Evolutionary conservation across 92 coral and sea anemone species (phyloP).

Genomic region (Blastomussa wellsi): DNA sequence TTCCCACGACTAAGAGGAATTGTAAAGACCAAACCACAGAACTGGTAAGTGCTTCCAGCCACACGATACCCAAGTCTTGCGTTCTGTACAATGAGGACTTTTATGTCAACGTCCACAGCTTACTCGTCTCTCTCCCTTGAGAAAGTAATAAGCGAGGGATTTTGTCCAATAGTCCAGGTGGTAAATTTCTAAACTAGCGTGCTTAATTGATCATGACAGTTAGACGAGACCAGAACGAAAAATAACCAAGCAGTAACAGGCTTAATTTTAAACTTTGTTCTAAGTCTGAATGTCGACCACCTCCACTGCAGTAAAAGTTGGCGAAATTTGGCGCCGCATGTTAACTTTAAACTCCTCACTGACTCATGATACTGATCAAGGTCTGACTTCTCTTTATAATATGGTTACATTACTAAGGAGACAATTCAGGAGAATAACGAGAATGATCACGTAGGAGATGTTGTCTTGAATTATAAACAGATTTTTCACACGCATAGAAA

Average conservation of each 20-base stretch:
- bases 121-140: neutral
- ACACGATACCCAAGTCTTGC: neutral
- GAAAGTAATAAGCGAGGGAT: neutral
- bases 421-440: neutral
- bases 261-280: neutral
- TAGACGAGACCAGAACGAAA: neutral
- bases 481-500: neutral
- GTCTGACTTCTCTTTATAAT: neutral
- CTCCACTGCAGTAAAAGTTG: neutral
- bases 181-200: neutral
- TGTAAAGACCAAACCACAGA: neutral
- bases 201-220: neutral
- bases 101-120: neutral
- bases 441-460: neutral
- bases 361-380: neutral
- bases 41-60: neutral
- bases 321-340: neutral
- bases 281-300: neutral
- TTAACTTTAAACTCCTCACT: neutral
- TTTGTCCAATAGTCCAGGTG: neutral
- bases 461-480: neutral
- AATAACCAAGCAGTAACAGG: neutral
- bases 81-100: too few species aligned
- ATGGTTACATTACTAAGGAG: neutral
- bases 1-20: conserved; percentile 11